Evolutionary conservation across 2,113 vertebrate species (phyloP).

Genomic region (Dipodomys spectabilis): DNA sequence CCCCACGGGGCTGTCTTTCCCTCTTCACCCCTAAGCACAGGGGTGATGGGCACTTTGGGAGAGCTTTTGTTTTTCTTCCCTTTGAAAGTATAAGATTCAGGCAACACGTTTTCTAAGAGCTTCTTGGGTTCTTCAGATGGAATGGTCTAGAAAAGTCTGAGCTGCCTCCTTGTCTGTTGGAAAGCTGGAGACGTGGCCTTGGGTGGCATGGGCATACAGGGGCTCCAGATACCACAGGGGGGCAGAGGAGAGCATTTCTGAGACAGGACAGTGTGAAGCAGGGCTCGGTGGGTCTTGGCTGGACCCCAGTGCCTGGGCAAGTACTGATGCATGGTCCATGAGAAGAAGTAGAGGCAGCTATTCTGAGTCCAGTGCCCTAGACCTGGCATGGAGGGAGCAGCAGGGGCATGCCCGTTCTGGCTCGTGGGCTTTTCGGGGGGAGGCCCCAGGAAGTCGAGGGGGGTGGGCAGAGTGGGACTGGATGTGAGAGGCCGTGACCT

Average conservation of each 20-base stretch:
- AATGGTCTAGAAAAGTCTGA: rapidly evolving
- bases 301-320: neutral
- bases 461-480: too few species aligned
- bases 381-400: rapidly evolving
- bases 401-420: neutral
- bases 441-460: neutral
- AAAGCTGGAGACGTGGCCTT: neutral
- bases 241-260: neutral
- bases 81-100: neutral
- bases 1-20: rapidly evolving
- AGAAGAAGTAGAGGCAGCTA: neutral
- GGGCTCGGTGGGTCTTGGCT: neutral
- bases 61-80: too few species aligned
- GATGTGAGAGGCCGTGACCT: neutral
- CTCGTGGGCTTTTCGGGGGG: neutral
- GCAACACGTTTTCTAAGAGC: neutral
- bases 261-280: rapidly evolving
- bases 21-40: rapidly evolving
- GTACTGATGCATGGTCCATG: neutral
- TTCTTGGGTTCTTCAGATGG: neutral
- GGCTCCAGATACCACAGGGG: neutral
- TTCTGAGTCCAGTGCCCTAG: too few species aligned
- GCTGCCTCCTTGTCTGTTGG: too few species aligned
- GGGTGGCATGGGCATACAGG: rapidly evolving
- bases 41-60: rapidly evolving